A percentile compares a stretch with the other conserved stretches of the same genome.
These are phyloP conservation scores for Autographa pulchrina DNA, from an alignment of 2,888 invertebrate genomes.

Conservation along the genomic window DNA sequence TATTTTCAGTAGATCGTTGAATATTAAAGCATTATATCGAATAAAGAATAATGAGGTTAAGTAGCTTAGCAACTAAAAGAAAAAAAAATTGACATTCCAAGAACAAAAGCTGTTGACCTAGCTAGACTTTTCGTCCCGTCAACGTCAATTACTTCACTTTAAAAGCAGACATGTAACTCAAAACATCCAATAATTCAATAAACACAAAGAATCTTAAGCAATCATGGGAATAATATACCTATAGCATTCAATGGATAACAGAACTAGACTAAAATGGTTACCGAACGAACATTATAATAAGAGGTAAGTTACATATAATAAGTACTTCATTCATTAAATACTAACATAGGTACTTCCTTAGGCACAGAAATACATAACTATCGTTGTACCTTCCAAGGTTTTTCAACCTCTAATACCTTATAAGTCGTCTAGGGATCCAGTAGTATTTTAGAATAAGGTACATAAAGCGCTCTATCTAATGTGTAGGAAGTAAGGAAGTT, in stretches of 20 bases:
- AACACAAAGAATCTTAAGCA: not conserved
- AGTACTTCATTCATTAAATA: too few relatives aligned
- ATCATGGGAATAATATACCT: slow-evolving; percentile 2
- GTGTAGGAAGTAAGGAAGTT: too few relatives aligned
- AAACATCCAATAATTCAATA: slow-evolving; percentile 6
- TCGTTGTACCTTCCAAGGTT: too few relatives aligned
- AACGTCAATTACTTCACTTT: slow-evolving; percentile 13
- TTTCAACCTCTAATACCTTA: too few relatives aligned
- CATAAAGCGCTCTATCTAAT: too few relatives aligned
- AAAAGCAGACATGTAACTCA: slow-evolving; percentile 27
- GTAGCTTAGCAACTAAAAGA: not conserved
- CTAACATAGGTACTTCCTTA: not conserved
- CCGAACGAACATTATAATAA: not conserved
- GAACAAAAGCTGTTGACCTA: slow-evolving; percentile 40
- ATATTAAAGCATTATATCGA: not conserved
- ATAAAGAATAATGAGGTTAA: slow-evolving; percentile 18
- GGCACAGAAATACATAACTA: too few relatives aligned
- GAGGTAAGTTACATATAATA: not conserved
- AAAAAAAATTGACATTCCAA: slow-evolving; percentile 44
- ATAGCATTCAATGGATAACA: slow-evolving; percentile 29
- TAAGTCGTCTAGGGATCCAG: too few relatives aligned
- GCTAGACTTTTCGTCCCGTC: slow-evolving; percentile 28
- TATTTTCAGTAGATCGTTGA: not conserved
- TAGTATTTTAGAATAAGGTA: too few relatives aligned
- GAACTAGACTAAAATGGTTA: slow-evolving; percentile 56